phyloP scores from a whole-genome alignment of 2,888 invertebrate genomes.

The Apodemia hepburni region DNA sequence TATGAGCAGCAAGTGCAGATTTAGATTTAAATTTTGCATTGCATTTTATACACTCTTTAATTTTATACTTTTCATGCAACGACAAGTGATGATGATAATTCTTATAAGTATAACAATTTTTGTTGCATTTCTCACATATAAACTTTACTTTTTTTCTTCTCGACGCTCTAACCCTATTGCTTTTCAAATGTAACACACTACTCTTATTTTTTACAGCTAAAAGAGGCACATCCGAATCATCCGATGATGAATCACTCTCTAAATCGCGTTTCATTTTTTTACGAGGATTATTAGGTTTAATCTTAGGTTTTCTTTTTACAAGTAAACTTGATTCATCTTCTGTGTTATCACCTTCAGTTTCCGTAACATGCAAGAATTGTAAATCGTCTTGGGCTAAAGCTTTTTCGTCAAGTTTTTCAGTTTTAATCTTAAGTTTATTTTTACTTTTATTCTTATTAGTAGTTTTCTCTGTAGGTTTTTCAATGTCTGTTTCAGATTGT shows the following conservation, averaged over 20 bases:
- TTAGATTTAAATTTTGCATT: conserved; percentile 43
- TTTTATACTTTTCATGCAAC: conserved; percentile 46
- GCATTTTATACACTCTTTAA: conserved; percentile 59
- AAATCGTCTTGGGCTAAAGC: conserved; percentile 3
- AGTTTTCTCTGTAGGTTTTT: neutral
- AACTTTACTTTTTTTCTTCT: conserved; percentile 36
- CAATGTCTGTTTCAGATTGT: neutral
- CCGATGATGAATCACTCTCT: conserved; percentile 26
- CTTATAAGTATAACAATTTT: conserved; percentile 62
- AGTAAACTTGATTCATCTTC: conserved; percentile 15
- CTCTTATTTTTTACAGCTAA: conserved; percentile 33
- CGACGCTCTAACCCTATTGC: conserved; percentile 15
- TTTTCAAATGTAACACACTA: conserved; percentile 19
- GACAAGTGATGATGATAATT: conserved; percentile 60
- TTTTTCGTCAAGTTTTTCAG: neutral
- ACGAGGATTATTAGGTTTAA: conserved; percentile 15
- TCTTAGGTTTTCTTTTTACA: neutral
- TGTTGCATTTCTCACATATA: conserved; percentile 52
- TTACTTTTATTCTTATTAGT: neutral
- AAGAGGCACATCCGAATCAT: conserved; percentile 51
- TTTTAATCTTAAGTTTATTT: neutral
- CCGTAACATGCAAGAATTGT: conserved; percentile 32
- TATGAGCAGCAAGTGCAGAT: conserved; percentile 44
- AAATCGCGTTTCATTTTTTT: conserved; percentile 18
- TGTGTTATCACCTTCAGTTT: conserved; percentile 18